Evolutionary conservation across 2,888 invertebrate species (phyloP).

Genomic region (Muschampia plurimacula): DNA sequence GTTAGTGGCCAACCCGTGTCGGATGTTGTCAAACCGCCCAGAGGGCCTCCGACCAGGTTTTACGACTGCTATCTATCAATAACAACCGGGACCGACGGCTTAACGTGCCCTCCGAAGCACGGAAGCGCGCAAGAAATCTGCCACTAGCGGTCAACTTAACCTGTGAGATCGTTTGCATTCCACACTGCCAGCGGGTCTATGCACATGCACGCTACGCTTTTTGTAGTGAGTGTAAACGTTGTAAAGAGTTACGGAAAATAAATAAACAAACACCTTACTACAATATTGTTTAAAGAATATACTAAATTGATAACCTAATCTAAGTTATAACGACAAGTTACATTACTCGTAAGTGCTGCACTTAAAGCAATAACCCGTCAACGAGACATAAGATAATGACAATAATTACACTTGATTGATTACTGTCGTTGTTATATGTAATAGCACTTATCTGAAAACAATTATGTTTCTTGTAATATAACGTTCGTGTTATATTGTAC

Average conservation of each 20-base stretch:
- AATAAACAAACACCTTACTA: neutral
- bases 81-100: too few species aligned
- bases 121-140: too few species aligned
- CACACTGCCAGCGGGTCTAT: too few species aligned
- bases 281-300: neutral
- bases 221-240: too few species aligned
- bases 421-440: slow-evolving; percentile 8
- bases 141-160: too few species aligned
- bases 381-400: slow-evolving; percentile 8
- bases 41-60: too few species aligned
- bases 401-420: slow-evolving; percentile 25
- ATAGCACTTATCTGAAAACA: slow-evolving; percentile 17
- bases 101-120: too few species aligned
- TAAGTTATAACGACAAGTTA: slow-evolving; percentile 12
- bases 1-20: too few species aligned
- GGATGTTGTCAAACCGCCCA: too few species aligned
- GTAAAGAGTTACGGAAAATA: neutral
- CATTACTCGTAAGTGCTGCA: slow-evolving; percentile 20
- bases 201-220: too few species aligned
- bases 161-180: too few species aligned
- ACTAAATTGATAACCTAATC: slow-evolving; percentile 1
- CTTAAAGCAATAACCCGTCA: slow-evolving; percentile 17
- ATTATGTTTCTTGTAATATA: slow-evolving; percentile 16
- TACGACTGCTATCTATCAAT: too few species aligned
- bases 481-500: neutral